Conservation (phyloP, 2,888 invertebrate genomes). For the Neoascia interrupta region DNA sequence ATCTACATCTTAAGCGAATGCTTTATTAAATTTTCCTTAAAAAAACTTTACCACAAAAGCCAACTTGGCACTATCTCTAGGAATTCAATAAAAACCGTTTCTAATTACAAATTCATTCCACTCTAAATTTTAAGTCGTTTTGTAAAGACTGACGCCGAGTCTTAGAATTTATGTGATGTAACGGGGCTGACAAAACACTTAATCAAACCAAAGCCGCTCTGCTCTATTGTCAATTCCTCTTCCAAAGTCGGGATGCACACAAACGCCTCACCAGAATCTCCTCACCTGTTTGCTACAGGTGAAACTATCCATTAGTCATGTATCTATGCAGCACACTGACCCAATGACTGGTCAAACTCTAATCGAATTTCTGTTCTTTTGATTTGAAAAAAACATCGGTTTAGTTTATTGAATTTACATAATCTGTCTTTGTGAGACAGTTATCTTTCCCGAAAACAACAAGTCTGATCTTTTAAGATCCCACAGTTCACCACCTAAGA, state of each 20-base stretch:
- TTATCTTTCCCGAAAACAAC: not conserved
- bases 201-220: slow-evolving; percentile 20
- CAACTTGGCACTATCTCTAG: no score
- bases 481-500: not conserved
- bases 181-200: slow-evolving; percentile 18
- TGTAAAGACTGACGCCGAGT: not conserved
- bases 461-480: not conserved
- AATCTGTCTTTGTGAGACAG: slow-evolving; percentile 25
- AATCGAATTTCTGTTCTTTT: slow-evolving; percentile 3
- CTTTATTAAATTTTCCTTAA: no score
- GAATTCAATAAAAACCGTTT: no score
- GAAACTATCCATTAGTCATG: slow-evolving; percentile 25
- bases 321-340: slow-evolving; percentile 44
- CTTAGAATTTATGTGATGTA: slow-evolving; percentile 11
- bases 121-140: no score
- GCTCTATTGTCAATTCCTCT: no score
- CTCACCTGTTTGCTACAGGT: slow-evolving; percentile 13
- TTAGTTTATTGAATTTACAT: slow-evolving; percentile 43
- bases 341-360: slow-evolving; percentile 41
- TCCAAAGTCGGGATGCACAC: no score
- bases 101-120: not conserved
- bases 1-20: no score
- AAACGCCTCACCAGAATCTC: no score
- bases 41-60: no score
- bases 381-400: not conserved